Percentiles rank a stretch among this genome's conserved stretches.
Evolutionary conservation across 2,113 vertebrate species (phyloP).

Genomic region (Equus przewalskii): DNA sequence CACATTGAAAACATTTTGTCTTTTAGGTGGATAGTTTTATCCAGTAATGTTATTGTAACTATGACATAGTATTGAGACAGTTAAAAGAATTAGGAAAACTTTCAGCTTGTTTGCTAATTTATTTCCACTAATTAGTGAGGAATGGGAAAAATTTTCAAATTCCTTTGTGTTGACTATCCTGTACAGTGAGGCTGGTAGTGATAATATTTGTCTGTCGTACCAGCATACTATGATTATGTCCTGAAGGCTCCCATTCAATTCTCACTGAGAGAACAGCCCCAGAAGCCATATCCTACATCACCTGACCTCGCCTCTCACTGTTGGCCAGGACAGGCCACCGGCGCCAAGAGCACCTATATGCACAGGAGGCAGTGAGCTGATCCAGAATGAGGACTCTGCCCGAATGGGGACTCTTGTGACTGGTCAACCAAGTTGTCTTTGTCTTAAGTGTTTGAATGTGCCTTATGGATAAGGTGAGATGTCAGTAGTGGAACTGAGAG

Average conservation of each 20-base stretch:
- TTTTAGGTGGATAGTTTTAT: not conserved
- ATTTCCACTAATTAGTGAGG: no score
- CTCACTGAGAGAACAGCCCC: no score
- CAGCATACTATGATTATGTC: no score
- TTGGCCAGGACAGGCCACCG: rapidly evolving
- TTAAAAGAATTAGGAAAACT: not conserved
- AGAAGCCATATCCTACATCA: rapidly evolving
- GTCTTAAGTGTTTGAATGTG: not conserved
- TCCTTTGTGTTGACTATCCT: not conserved
- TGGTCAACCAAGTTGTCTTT: no score
- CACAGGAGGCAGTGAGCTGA: rapidly evolving
- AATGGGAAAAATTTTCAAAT: not conserved
- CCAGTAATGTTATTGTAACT: not conserved
- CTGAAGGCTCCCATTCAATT: rapidly evolving
- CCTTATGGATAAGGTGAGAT: rapidly evolving
- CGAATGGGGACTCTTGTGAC: rapidly evolving
- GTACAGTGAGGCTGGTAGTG: rapidly evolving
- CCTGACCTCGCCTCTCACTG: rapidly evolving
- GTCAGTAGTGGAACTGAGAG: rapidly evolving
- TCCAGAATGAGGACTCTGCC: no score
- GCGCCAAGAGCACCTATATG: rapidly evolving
- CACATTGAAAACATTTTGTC: not conserved
- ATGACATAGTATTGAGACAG: not conserved
- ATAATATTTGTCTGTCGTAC: rapidly evolving
- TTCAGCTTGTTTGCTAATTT: not conserved